These are phyloP conservation scores for Pogonocichla stellata DNA, from an alignment of 2,113 vertebrate species.

Conservation along the genomic window DNA sequence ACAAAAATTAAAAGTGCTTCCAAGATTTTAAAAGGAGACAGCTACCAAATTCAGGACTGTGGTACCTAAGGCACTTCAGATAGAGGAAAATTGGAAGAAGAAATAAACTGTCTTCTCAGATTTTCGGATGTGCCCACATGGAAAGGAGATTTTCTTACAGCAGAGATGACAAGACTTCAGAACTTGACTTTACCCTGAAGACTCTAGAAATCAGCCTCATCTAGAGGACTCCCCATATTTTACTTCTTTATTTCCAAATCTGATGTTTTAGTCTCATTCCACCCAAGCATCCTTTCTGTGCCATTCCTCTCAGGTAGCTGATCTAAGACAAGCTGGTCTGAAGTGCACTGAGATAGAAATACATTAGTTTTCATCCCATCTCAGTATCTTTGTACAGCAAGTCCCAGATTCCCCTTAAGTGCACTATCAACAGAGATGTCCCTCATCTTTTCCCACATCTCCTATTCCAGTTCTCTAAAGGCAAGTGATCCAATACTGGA, in stretches of 20 bases:
- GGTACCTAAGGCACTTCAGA: background rate
- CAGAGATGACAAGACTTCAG: background rate
- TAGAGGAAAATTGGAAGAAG: background rate
- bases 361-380: background rate
- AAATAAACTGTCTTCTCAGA: background rate
- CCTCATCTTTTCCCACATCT: background rate
- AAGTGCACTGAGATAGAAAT: background rate
- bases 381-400: background rate
- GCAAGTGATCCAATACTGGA: background rate
- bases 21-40: background rate
- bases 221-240: background rate
- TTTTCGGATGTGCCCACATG: background rate
- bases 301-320: rapidly evolving
- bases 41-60: background rate
- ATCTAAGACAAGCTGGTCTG: background rate
- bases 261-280: background rate
- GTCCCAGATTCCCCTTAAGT: background rate
- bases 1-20: background rate
- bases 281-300: background rate
- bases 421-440: background rate
- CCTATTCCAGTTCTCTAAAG: background rate
- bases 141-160: background rate
- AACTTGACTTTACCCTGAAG: background rate
- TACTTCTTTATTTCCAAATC: background rate
- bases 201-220: background rate